Percentiles rank a stretch among this genome's conserved stretches.
These are phyloP conservation scores for Camponotus fellah DNA, from an alignment of 2,888 invertebrate species.

Conservation along the genomic window DNA sequence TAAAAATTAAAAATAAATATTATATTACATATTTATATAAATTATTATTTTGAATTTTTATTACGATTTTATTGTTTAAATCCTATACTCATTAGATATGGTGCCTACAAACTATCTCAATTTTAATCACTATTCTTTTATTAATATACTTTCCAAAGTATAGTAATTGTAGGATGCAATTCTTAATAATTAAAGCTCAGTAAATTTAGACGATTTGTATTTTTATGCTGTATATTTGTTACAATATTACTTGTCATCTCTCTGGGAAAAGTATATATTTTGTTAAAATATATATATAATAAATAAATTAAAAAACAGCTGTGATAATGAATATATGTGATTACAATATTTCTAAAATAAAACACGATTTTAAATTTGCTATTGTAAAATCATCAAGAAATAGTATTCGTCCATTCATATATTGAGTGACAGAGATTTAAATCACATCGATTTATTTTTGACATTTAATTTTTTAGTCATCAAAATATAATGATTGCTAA, in stretches of 20 bases:
- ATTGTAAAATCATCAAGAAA: slow-evolving; percentile 6
- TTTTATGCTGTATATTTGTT: not conserved
- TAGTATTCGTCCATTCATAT: not conserved
- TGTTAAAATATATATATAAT: not conserved
- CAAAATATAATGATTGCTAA: slow-evolving; percentile 15
- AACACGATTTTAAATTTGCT: not conserved
- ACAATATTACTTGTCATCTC: not conserved
- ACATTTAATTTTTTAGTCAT: slow-evolving; percentile 21
- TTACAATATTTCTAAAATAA: not conserved
- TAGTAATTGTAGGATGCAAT: not conserved
- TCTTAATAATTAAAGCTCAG: not conserved
- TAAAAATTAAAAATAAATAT: not conserved
- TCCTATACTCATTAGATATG: not conserved
- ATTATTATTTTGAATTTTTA: not conserved
- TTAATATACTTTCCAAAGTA: not conserved
- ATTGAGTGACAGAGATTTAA: not conserved
- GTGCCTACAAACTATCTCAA: not conserved
- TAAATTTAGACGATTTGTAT: not conserved
- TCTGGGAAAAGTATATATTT: not conserved
- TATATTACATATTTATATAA: not conserved
- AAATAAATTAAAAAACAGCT: not conserved
- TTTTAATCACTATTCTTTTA: not conserved
- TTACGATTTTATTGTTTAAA: not conserved
- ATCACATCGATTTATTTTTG: not conserved
- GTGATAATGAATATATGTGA: not conserved